Conservation (phyloP, 2,888 invertebrate genomes). For the Oscheius sp. region DNA sequence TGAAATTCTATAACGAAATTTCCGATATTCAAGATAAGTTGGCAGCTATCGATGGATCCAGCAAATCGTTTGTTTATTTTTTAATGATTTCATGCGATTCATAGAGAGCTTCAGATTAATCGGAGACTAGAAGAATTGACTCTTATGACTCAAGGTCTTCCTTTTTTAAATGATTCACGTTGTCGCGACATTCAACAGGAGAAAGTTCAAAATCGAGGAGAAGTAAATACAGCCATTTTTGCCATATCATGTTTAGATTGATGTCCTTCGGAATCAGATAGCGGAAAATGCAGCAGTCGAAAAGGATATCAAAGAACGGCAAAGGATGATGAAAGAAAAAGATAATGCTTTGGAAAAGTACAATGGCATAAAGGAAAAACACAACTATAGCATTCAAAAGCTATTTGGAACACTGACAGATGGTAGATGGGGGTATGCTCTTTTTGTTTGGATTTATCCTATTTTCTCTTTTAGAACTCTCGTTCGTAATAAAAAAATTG, state of each 20-base stretch:
- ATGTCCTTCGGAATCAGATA: slow-evolving; percentile 28
- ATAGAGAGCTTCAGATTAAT: background rate
- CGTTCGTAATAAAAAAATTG: background rate
- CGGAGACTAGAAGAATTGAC: background rate
- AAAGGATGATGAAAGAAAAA: slow-evolving; percentile 7
- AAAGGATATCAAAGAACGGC: slow-evolving; percentile 34
- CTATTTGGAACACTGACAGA: background rate
- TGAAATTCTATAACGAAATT: background rate
- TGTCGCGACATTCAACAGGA: background rate
- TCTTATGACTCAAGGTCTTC: background rate
- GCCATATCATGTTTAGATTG: slow-evolving; percentile 17
- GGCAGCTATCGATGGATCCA: background rate
- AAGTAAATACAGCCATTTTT: background rate
- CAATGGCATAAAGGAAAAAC: background rate
- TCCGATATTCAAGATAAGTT: background rate
- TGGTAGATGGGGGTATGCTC: background rate
- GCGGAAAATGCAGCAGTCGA: slow-evolving; percentile 30
- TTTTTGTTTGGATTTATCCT: background rate
- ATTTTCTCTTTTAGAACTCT: background rate
- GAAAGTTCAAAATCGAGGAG: background rate
- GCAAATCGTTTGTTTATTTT: background rate
- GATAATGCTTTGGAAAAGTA: slow-evolving; percentile 9
- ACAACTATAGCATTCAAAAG: background rate
- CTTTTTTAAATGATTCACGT: background rate
- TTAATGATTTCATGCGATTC: background rate